Percentiles rank a stretch among this genome's conserved stretches.
phyloP scores from a whole-genome alignment of 1,140 invertebrate species.

The Bombus pascuorum region DNA sequence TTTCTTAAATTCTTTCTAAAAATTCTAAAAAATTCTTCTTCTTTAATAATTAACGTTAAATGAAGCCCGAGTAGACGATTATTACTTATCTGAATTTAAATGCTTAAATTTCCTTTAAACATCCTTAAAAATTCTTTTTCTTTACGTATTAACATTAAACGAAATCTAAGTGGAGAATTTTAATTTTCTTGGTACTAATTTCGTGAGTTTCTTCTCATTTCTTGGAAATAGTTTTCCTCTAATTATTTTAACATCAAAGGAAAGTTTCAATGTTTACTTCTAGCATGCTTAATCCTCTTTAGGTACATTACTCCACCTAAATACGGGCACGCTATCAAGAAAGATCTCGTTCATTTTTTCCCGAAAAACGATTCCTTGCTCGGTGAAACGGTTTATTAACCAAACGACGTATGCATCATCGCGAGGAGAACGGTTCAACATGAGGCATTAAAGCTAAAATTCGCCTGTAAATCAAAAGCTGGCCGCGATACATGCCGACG shows the following conservation, averaged over 20 bases:
- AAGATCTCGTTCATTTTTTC: not conserved
- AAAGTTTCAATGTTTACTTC: not conserved
- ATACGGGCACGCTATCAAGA: not conserved
- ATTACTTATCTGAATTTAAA: no score
- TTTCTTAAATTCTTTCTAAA: not conserved
- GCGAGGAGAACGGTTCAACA: not conserved
- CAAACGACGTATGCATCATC: slow-evolving; percentile 40
- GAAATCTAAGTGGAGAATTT: not conserved
- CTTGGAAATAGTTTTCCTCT: not conserved
- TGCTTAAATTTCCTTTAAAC: not conserved
- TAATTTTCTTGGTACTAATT: not conserved
- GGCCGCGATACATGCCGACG: slow-evolving; percentile 9
- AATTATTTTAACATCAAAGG: not conserved
- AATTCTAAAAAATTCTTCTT: not conserved
- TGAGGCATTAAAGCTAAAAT: slow-evolving; percentile 34
- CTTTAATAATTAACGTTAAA: not conserved
- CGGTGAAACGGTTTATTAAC: slow-evolving; percentile 21
- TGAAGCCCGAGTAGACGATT: not conserved
- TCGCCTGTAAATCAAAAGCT: slow-evolving; percentile 27
- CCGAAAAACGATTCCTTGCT: not conserved
- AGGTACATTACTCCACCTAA: not conserved
- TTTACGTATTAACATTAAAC: not conserved
- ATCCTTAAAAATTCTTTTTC: no score
- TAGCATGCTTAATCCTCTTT: not conserved
- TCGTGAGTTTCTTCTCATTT: not conserved